These are phyloP conservation scores for Resseliella maxima DNA, from an alignment of 2,888 invertebrate species.

Conservation along the genomic window DNA sequence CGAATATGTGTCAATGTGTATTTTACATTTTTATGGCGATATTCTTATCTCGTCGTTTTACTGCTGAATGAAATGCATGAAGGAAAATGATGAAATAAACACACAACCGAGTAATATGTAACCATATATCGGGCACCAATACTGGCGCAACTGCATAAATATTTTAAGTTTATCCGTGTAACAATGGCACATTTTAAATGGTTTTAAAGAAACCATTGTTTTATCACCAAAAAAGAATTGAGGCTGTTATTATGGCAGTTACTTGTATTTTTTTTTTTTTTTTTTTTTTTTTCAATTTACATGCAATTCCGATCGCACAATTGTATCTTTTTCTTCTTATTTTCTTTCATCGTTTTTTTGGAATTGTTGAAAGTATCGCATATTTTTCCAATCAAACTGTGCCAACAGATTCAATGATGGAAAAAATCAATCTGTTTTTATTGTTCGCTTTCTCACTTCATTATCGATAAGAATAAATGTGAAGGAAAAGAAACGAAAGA, in stretches of 20 bases:
- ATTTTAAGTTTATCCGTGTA: conserved; percentile 30
- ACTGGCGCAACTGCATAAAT: neutral
- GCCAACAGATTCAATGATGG: neutral
- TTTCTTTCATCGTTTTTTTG: neutral
- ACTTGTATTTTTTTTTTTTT: neutral
- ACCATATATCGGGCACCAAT: conserved; percentile 47
- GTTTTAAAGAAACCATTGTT: conserved; percentile 21
- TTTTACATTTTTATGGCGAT: conserved; percentile 46
- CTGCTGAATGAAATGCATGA: conserved; percentile 4
- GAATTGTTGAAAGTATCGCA: conserved; percentile 20
- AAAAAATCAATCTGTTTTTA: conserved; percentile 4
- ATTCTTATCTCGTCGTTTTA: conserved; percentile 30
- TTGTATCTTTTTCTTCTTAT: neutral
- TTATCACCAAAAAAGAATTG: conserved; percentile 35
- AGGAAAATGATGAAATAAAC: conserved; percentile 8
- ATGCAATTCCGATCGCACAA: neutral
- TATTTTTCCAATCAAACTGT: conserved; percentile 13
- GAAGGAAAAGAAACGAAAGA: neutral
- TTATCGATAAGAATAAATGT: neutral
- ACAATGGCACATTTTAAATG: conserved; percentile 40
- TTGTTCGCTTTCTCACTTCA: conserved; percentile 7
- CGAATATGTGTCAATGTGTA: conserved; percentile 53
- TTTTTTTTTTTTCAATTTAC: conserved; percentile 14
- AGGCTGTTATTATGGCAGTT: neutral
- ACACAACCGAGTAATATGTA: conserved; percentile 18